Percentiles rank a stretch among this genome's conserved stretches.
phyloP scores from a whole-genome alignment of 2,113 vertebrate species.

The Procavia capensis region DNA sequence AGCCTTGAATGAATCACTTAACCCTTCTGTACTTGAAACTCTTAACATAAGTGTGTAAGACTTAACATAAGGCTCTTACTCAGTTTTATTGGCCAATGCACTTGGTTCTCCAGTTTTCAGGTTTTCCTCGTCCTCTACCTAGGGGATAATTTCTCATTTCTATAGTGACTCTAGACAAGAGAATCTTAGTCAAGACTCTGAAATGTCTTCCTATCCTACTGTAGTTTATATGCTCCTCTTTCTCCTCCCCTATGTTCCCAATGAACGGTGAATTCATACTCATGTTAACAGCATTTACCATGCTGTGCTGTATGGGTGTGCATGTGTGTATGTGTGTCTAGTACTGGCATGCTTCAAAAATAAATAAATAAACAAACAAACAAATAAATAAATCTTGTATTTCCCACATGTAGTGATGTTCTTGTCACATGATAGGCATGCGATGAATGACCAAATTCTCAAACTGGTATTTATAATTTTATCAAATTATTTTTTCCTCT shows the following conservation, averaged over 20 bases:
- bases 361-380: background rate
- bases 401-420: background rate
- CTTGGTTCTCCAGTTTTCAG: background rate
- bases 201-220: background rate
- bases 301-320: background rate
- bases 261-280: background rate
- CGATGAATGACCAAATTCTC: background rate
- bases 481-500: background rate
- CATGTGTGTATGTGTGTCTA: background rate
- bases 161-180: background rate
- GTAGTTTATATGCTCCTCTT: background rate
- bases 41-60: background rate
- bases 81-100: background rate
- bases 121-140: background rate
- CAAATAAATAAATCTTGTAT: background rate
- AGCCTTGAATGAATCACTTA: background rate
- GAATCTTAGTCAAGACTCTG: background rate
- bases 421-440: background rate
- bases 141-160: background rate
- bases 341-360: background rate
- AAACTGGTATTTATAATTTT: conserved; percentile 4
- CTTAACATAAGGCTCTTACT: background rate
- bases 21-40: background rate
- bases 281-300: background rate
- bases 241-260: background rate